Evolutionary conservation across 2,113 vertebrate genomes (phyloP).

Genomic region (Brienomyrus longianalis): DNA sequence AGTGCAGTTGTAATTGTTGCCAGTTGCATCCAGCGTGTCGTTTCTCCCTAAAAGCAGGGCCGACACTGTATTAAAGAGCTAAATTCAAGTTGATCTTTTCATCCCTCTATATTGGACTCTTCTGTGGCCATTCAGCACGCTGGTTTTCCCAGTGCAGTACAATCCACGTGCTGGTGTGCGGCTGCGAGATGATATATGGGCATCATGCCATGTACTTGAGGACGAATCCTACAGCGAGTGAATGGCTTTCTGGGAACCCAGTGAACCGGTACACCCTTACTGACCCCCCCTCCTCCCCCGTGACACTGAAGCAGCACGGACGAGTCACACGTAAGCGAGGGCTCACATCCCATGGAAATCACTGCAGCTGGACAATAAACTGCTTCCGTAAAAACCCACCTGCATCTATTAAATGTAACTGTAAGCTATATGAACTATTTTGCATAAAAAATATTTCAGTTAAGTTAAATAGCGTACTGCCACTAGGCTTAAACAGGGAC

Average conservation of each 20-base stretch:
- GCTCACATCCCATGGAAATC: background rate
- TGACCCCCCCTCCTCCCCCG: too few species aligned
- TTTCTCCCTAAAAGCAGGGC: background rate
- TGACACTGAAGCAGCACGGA: background rate
- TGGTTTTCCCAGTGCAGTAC: background rate
- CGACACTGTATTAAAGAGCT: background rate
- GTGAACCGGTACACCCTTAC: background rate
- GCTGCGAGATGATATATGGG: background rate
- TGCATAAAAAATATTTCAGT: background rate
- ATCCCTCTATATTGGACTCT: background rate
- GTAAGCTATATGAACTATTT: background rate
- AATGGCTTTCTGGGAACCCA: background rate
- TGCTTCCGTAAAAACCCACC: background rate
- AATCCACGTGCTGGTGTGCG: background rate
- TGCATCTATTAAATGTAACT: background rate
- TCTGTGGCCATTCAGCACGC: background rate
- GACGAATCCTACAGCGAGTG: background rate
- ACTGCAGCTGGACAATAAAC: background rate
- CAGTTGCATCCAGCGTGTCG: background rate
- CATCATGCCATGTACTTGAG: background rate
- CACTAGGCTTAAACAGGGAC: background rate
- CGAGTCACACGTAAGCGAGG: background rate
- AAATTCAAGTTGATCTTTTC: background rate
- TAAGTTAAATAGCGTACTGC: background rate
- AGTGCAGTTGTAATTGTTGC: background rate